Base-by-base conservation (phyloP, 2,113 vertebrate genomes). In the Kryptolebias marmoratus region DNA sequence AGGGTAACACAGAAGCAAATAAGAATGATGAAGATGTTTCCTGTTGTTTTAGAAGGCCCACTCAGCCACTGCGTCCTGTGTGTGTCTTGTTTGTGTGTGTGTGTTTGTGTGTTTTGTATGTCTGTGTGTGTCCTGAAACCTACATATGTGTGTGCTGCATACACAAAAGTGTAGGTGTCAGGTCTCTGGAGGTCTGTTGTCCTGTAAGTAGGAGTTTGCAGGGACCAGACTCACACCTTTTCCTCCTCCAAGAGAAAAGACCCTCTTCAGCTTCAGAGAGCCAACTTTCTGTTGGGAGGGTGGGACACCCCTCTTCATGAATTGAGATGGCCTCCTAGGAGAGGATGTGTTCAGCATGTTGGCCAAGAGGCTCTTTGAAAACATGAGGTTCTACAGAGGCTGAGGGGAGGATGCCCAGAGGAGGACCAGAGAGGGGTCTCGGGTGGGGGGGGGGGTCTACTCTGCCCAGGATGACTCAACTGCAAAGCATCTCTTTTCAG, bases 401-500 rank as follows among this genome's bases (percentile, higher is more conserved):
- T 71, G 73, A 55, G 64, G 69, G 66, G 63, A 79, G 50, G 64
- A 79, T 10, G 45, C 62, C 57, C 32, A 14, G 64, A 80, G 68
- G 76, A 74, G 72, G 55, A 66, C 78, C 71, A 66, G 59, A 74
- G 73, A 71, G 69, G 81, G 77, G 77, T 77, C 72, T 75, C 73
- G 65, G 22, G 22, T 22, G 22, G 22, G 22, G 22, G 22, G 22
- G 70, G 70, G 50, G 72, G 63, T 49, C 56, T 49, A 76, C 81
- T 30, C 79, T 85, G 77, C 57, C 83, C 79, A 80, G 70, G 75
- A 91, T 91, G 89, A 92, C 87, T 92, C 90, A 90, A 74, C 84
- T 64, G 54, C 76, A 77, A 92, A 88, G 77, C 68, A 87, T 89
- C 79, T 60, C 77, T 75, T 72, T 80, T 59, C 68, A 77, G 73